Evolutionary conservation across 2,797 vertebrate genomes (phyloP).

Genomic region (Cuculus canorus): DNA sequence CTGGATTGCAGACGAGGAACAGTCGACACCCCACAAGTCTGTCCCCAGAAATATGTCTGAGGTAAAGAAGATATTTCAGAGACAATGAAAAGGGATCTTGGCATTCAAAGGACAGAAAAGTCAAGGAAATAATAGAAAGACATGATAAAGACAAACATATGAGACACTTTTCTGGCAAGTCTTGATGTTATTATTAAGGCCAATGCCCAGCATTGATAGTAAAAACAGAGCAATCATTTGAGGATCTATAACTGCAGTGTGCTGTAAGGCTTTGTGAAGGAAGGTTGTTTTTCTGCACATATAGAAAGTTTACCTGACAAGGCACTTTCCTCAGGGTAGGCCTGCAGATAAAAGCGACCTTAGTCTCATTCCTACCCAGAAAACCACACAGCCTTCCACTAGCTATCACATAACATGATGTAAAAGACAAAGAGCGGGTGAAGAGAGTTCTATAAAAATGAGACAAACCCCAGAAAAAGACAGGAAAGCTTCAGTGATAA

Average conservation of each 20-base stretch:
- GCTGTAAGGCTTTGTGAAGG: neutral
- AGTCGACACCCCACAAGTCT: neutral
- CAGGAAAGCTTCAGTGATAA: neutral
- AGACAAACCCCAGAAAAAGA: neutral
- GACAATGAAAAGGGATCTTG: neutral
- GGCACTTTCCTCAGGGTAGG: neutral
- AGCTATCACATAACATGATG: neutral
- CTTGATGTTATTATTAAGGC: neutral
- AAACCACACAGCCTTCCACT: neutral
- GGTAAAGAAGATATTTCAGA: neutral
- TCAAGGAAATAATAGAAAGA: neutral
- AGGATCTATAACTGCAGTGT: neutral
- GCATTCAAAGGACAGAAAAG: neutral
- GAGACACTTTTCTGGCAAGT: neutral
- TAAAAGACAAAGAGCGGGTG: neutral
- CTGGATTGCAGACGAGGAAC: neutral
- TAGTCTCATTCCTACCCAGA: neutral
- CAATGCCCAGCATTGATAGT: neutral
- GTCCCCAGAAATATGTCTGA: neutral
- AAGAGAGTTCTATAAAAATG: neutral
- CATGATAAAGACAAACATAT: neutral
- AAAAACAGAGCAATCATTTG: neutral
- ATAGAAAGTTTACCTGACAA: neutral
- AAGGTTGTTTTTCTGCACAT: neutral
- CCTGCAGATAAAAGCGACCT: neutral